phyloP scores from a whole-genome alignment of 2,113 vertebrate genomes.

The Caranx ignobilis region DNA sequence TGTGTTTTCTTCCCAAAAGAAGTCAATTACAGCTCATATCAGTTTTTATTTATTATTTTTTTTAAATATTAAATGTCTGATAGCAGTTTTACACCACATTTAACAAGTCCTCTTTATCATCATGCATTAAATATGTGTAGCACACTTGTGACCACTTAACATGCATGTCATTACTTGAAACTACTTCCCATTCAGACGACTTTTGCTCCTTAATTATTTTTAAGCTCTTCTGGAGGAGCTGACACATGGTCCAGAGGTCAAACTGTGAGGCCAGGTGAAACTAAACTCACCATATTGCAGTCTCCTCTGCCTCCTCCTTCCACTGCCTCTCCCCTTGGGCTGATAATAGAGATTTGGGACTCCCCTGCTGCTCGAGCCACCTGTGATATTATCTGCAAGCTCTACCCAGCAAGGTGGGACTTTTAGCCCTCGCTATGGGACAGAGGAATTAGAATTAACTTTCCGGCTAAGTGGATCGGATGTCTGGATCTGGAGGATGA shows the following conservation, averaged over 20 bases:
- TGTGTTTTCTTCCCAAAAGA: neutral
- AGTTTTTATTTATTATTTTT: no score
- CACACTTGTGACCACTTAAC: constrained; percentile 34
- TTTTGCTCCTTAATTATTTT: constrained; percentile 86
- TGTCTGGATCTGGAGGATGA: constrained; percentile 56
- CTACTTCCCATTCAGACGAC: constrained; percentile 46
- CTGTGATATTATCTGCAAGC: constrained; percentile 83
- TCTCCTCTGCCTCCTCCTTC: constrained; percentile 76
- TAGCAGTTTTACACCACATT: neutral
- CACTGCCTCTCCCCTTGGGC: constrained; percentile 74
- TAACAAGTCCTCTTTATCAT: neutral
- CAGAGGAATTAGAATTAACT: constrained; percentile 71
- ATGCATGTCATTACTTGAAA: constrained; percentile 33
- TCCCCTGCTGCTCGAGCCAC: constrained; percentile 83
- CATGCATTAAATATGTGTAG: neutral
- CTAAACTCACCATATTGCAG: constrained; percentile 86
- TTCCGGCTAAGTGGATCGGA: constrained; percentile 63
- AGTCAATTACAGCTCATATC: neutral
- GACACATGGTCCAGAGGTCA: constrained; percentile 84
- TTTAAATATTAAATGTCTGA: neutral
- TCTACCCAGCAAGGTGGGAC: constrained; percentile 72
- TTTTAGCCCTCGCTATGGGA: constrained; percentile 57
- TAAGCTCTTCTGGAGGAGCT: constrained; percentile 80
- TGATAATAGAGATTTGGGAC: constrained; percentile 81
- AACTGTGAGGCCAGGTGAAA: constrained; percentile 87